Conservation (phyloP, 2,797 vertebrate genomes). For the Podargus strigoides region DNA sequence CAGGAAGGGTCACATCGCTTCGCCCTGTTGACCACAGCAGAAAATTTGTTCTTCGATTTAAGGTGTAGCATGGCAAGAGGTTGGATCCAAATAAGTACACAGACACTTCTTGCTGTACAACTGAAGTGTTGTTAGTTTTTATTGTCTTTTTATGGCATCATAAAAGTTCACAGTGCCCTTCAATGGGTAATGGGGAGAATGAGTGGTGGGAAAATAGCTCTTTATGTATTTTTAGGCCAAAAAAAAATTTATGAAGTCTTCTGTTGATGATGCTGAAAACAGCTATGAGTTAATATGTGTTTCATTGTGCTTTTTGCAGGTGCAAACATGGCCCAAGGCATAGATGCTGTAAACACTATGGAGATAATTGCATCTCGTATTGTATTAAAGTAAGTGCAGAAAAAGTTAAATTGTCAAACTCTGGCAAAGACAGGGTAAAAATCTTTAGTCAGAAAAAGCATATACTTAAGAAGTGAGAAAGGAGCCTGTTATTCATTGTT, state of each 20-base stretch:
- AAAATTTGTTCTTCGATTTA: not conserved
- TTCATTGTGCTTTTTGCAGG: constrained; percentile 76
- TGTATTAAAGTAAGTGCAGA: constrained; percentile 91
- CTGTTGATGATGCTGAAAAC: not conserved
- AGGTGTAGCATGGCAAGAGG: not conserved
- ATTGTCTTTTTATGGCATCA: constrained; percentile 24
- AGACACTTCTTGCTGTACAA: not conserved
- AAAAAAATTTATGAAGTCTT: constrained; percentile 36
- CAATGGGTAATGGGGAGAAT: not conserved
- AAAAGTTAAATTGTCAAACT: not conserved
- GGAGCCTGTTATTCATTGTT: constrained; percentile 1
- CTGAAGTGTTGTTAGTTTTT: constrained; percentile 40
- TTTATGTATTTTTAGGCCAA: constrained; percentile 10
- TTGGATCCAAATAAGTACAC: not conserved
- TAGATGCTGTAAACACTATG: constrained; percentile 96
- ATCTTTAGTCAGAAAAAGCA: not conserved
- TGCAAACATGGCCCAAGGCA: constrained; percentile 95
- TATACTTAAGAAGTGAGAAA: not conserved
- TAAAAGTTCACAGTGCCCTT: constrained; percentile 37
- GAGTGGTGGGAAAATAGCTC: not conserved
- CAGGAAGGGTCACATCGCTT: not conserved
- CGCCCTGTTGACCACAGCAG: not conserved
- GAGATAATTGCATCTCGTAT: constrained; percentile 97
- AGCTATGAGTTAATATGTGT: constrained; percentile 13
- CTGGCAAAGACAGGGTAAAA: not conserved